phyloP scores from a whole-genome alignment of 2,888 invertebrate species.

The Macrosiphum euphorbiae region DNA sequence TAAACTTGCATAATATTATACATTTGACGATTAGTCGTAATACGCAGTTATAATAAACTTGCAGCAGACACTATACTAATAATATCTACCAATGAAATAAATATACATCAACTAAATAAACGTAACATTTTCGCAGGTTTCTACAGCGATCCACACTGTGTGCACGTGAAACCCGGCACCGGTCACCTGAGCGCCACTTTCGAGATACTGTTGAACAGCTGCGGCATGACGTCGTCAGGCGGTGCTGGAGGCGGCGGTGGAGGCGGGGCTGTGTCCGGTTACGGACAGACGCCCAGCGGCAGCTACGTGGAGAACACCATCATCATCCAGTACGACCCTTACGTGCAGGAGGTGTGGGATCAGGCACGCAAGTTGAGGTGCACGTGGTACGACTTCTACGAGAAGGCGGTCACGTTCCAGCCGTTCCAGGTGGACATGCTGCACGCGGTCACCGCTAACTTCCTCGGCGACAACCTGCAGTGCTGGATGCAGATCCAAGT shows the following conservation, averaged over 20 bases:
- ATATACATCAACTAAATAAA: background rate
- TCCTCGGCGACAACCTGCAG: conserved; percentile 93
- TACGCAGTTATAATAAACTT: too few species aligned
- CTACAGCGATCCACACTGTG: conserved; percentile 92
- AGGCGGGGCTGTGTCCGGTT: conserved; percentile 85
- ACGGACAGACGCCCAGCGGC: conserved; percentile 90
- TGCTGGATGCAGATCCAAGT: conserved; percentile 99
- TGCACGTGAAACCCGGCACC: conserved; percentile 90
- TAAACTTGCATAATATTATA: background rate
- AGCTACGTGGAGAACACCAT: conserved; percentile 96
- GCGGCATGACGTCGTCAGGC: conserved; percentile 94
- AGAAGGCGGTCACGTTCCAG: conserved; percentile 93
- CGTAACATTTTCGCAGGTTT: conserved; percentile 72
- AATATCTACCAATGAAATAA: background rate
- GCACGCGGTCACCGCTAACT: conserved; percentile 94
- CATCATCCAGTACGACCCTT: conserved; percentile 94
- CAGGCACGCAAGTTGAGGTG: conserved; percentile 92
- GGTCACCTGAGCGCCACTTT: conserved; percentile 93
- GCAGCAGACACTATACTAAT: background rate
- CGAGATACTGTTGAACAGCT: conserved; percentile 92
- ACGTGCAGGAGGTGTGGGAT: conserved; percentile 95
- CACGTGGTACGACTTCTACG: conserved; percentile 97
- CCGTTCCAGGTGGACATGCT: conserved; percentile 97
- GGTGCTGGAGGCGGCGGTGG: conserved; percentile 85
- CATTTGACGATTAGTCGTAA: background rate